phyloP scores from a whole-genome alignment of 1,140 invertebrate species.

The Zaprionus lachaisei region DNA sequence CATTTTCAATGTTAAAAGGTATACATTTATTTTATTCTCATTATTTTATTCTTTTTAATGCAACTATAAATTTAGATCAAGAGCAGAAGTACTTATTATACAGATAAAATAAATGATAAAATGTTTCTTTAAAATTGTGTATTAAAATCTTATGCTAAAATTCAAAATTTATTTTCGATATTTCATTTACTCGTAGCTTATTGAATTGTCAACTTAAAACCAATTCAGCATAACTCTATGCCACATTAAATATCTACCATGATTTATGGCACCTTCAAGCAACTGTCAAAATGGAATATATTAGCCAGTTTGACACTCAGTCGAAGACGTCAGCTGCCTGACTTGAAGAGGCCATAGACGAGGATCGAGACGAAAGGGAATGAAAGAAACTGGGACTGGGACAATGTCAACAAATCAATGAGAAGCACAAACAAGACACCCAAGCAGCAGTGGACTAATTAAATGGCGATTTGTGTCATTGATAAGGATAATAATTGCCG shows the following conservation, averaged over 20 bases:
- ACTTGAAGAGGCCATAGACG: not conserved
- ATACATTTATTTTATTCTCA: too few species aligned
- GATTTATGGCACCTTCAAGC: not conserved
- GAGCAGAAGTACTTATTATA: too few species aligned
- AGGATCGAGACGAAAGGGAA: not conserved
- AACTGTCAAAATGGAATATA: constrained; percentile 14
- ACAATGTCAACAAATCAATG: constrained; percentile 77
- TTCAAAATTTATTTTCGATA: not conserved
- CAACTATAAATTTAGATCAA: too few species aligned
- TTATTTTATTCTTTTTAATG: too few species aligned
- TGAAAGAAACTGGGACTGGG: constrained; percentile 9
- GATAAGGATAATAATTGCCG: constrained; percentile 78
- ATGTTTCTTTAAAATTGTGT: not conserved
- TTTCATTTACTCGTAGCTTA: not conserved
- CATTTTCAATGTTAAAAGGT: too few species aligned
- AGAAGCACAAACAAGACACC: constrained; percentile 64
- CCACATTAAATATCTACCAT: not conserved
- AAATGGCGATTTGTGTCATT: constrained; percentile 80
- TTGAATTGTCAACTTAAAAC: not conserved
- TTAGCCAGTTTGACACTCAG: not conserved
- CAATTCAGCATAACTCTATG: not conserved
- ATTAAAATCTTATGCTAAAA: not conserved
- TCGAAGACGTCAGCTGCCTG: not conserved
- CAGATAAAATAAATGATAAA: too few species aligned
- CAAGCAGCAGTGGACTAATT: constrained; percentile 74